Base-by-base conservation (phyloP, 30 jellyfish, hydroid and myxozoan species). In the Chrysaora quinquecirrha region DNA sequence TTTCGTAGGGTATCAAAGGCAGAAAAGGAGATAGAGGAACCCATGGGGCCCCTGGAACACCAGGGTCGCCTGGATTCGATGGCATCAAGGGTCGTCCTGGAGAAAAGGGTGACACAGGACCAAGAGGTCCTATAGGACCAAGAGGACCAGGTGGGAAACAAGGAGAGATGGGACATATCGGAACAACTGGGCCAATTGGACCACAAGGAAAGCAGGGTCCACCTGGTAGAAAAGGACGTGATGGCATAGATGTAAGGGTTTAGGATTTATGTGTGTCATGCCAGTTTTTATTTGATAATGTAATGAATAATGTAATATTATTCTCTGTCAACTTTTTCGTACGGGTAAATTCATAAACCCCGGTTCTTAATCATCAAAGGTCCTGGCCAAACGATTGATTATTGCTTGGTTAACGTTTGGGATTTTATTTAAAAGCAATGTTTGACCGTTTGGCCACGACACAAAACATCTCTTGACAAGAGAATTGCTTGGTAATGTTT, bases 101-200 rank as follows among this genome's bases (percentile, higher is more conserved):
- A 0, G 76, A 24, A 24, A 18, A 64, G 46, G 94, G 94, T 0
- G 63, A 52, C 48, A 58, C 25, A 2, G 94, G 94, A 20, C 64
- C 49, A 33, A 33, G 18, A 6, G 94, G 94, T 22, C 70, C 76
- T 30, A 21, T 54, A 29, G 94, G 94, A 18, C 33, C 75, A 10
- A 62, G 25, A n/a, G 94, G 94, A 46, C 62, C 48, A 38, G 34
- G 19, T 74, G 49, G 54, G 12, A 18, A 7, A 12, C 50, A 63
- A 83, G 94, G 94, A 1, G 83, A 71, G 33, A 23, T 16, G 25
- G 94, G 94, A 82, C 2, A 2, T 16, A 3, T 30, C 9, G 92
- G 92, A 34, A 14, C 1, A 16, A 11, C 20, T 30, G 87, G 94
- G 16, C 94, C 94, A 24, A 62, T 84, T 60, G 94, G 94, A 34